Evolutionary conservation across 37 sponge, comb jelly and placozoan species (phyloP).

Genomic region (Axinella damicornis): DNA sequence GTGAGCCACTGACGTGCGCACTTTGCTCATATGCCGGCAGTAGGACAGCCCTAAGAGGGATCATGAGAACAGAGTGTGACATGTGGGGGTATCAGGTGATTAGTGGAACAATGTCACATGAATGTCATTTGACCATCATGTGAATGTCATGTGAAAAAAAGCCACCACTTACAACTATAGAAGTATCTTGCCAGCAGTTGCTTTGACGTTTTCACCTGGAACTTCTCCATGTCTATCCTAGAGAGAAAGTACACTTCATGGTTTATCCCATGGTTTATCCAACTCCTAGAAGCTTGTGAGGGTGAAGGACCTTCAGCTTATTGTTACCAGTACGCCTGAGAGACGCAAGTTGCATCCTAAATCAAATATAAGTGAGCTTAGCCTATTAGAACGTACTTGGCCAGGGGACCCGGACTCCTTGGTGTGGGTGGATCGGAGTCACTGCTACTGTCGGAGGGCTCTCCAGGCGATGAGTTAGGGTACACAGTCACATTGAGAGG

Average conservation of each 20-base stretch:
- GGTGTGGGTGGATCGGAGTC: background rate
- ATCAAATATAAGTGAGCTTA: no score
- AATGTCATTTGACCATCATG: no score
- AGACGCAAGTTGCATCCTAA: no score
- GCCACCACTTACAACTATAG: slow-evolving; percentile 76
- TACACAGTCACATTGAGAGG: slow-evolving; percentile 8
- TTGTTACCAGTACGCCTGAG: no score
- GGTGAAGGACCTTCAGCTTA: no score
- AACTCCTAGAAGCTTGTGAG: no score
- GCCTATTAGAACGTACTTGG: background rate
- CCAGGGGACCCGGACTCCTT: slow-evolving; percentile 8
- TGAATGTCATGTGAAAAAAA: no score
- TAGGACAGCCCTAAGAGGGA: slow-evolving; percentile 93
- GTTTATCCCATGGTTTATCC: no score
- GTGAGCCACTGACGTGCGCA: slow-evolving; percentile 70
- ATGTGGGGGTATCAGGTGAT: no score
- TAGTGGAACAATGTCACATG: no score
- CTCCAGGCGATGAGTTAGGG: background rate
- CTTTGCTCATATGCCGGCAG: slow-evolving; percentile 86
- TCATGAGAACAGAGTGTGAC: background rate
- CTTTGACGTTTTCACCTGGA: slow-evolving; percentile 69
- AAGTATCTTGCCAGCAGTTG: slow-evolving; percentile 80
- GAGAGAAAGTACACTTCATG: no score
- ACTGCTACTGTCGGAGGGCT: background rate
- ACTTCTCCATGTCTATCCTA: slow-evolving; percentile 54